Base-by-base conservation (phyloP, 1,140 invertebrate species). In the Diorhabda carinulata region DNA sequence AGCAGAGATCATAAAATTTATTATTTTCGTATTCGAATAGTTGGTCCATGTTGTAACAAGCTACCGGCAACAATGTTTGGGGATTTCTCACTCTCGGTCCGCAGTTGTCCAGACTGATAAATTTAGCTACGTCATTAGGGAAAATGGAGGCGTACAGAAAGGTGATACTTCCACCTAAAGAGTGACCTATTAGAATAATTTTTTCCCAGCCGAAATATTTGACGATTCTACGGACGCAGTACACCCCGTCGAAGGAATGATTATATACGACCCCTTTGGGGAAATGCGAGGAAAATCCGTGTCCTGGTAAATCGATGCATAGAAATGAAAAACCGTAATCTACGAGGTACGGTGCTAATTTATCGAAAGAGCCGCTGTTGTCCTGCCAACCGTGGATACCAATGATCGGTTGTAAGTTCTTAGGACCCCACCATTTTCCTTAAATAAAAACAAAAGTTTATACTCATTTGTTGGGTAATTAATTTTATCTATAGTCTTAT, bases 361-460 rank as follows among this genome's bases (percentile, higher is more conserved):
- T 85, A 81, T 96, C 93, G 85, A 93, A 96, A 42, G 89, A 91
- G n/a, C 92, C 92, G 61, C 90, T 89, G 79, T 96, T 96, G 79
- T 96, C 93, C 82, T 94, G 90, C 88, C 93, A 95, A 59, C 94
- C 94, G 78, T 96, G 94, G 41, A 95, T 84, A 6, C 90, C 91
- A 45, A 96, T 81, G 70, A 93, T 86, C 5, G 91, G 91, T 75
- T 92, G 89, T 66, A 85, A 83, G 70, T 87, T 82, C 69, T 81
- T 83, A 3, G 87, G 84, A 8, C 92, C 92, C 91, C 91, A 93
- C 90, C 90, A 92, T 85, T 90, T 90, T 67, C 86, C 87, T 89
- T 25, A 1, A 25, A 25, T 25, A 25, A 25, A 25, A 25, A 25
- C 1, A 25, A 25, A 1, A 25, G 25, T 25, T 25, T 25, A 25